phyloP scores from a whole-genome alignment of 2,888 invertebrate genomes.

The Hydroisotoma schaefferi region DNA sequence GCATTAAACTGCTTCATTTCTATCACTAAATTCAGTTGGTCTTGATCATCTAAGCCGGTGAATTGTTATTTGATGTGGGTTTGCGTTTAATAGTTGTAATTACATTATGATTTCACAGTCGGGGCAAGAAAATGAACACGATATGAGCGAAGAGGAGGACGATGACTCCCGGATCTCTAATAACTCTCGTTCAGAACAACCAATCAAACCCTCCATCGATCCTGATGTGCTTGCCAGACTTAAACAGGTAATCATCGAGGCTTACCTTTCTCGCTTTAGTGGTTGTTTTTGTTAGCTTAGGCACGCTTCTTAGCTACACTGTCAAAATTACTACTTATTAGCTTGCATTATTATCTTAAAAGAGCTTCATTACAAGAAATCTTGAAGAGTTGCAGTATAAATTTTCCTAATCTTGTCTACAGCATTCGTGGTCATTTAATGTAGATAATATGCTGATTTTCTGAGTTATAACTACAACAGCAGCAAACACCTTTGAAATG shows the following conservation, averaged over 20 bases:
- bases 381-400: too few species aligned
- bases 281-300: too few species aligned
- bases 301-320: slow-evolving; percentile 22
- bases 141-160: slow-evolving; percentile 46
- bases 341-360: neutral
- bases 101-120: slow-evolving; percentile 35
- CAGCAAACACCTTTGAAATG: too few species aligned
- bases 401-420: too few species aligned
- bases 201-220: slow-evolving; percentile 46
- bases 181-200: slow-evolving; percentile 45
- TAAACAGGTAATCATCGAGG: slow-evolving; percentile 41
- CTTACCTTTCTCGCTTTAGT: slow-evolving; percentile 29
- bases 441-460: too few species aligned
- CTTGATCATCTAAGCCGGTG: too few species aligned
- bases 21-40: too few species aligned
- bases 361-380: neutral
- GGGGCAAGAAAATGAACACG: slow-evolving; percentile 44
- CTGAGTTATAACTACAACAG: too few species aligned
- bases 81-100: too few species aligned
- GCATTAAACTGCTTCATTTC: too few species aligned
- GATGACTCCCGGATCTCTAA: slow-evolving; percentile 49
- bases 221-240: slow-evolving; percentile 47
- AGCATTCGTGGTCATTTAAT: too few species aligned
- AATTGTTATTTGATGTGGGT: too few species aligned
- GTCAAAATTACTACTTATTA: neutral